These are phyloP conservation scores for Orthosia cruda DNA, from an alignment of 2,888 invertebrate genomes.

Conservation along the genomic window DNA sequence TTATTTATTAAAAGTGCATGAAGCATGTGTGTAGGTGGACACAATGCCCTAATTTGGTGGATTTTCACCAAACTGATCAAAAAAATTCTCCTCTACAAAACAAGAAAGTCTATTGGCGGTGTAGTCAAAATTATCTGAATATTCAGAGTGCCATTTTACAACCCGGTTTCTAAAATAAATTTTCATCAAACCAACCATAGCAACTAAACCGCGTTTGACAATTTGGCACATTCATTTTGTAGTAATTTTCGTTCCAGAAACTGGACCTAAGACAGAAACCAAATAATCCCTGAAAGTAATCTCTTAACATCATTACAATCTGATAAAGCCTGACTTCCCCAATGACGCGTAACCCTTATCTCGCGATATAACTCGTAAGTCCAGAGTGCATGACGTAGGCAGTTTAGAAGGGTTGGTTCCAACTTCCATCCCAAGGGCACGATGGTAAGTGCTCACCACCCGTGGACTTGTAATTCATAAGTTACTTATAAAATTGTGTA, in stretches of 20 bases:
- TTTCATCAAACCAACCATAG: no score
- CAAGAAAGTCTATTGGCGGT: neutral
- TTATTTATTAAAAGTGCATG: no score
- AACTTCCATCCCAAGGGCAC: constrained; percentile 44
- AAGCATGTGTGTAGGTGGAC: no score
- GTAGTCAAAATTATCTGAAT: neutral
- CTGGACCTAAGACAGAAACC: neutral
- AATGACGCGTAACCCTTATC: constrained; percentile 41
- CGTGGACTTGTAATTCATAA: constrained; percentile 50
- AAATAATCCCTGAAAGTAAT: constrained; percentile 6
- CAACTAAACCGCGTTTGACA: no score
- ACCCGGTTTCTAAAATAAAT: no score
- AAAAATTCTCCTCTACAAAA: no score
- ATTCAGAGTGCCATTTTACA: no score
- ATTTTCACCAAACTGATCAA: no score
- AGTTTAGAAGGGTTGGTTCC: constrained; percentile 45
- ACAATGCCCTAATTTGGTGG: no score
- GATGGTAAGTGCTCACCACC: constrained; percentile 38
- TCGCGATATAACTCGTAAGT: constrained; percentile 29
- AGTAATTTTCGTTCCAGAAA: no score
- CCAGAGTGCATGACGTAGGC: constrained; percentile 52
- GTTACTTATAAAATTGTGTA: constrained; percentile 31
- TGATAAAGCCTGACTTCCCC: constrained; percentile 35
- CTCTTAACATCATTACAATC: constrained; percentile 17
- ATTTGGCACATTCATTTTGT: no score